Percentiles rank a stretch among this genome's conserved stretches.
Conservation (phyloP, 2,797 vertebrate species). For the Sebastes minor region DNA sequence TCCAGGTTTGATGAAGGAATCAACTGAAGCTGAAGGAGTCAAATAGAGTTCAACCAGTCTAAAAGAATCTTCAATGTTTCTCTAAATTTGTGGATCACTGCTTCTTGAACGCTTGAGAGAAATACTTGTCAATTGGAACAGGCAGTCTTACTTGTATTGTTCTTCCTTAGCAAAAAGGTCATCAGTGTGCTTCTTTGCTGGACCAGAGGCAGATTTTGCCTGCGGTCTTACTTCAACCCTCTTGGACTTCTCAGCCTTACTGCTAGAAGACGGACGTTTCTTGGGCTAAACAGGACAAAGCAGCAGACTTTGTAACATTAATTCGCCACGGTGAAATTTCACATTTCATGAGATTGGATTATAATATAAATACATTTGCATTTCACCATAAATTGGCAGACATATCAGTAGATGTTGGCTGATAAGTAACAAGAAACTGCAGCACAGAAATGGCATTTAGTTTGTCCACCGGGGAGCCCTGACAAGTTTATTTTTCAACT, state of each 20-base stretch:
- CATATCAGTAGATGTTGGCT: neutral
- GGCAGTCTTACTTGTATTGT: slow-evolving; percentile 85
- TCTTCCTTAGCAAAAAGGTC: slow-evolving; percentile 84
- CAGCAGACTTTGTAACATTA: neutral
- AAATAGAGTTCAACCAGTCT: neutral
- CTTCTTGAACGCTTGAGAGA: neutral
- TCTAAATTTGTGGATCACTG: neutral
- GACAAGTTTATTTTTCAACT: neutral
- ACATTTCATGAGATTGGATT: neutral
- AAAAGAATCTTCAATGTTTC: neutral
- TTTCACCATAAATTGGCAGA: neutral
- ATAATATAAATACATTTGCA: neutral
- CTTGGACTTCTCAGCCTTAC: slow-evolving; percentile 45
- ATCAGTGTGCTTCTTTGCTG: slow-evolving; percentile 43
- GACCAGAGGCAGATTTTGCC: slow-evolving; percentile 56
- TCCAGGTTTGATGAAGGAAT: neutral
- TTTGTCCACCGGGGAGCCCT: neutral
- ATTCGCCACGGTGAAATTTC: neutral
- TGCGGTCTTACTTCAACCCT: slow-evolving; percentile 24
- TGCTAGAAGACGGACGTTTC: slow-evolving; percentile 41
- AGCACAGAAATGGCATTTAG: neutral
- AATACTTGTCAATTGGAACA: neutral
- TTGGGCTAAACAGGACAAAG: slow-evolving; percentile 50
- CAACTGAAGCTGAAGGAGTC: neutral
- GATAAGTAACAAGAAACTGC: too few relatives aligned